Evolutionary conservation across 2,113 vertebrate species (phyloP).

Genomic region (Daubentonia madagascariensis): DNA sequence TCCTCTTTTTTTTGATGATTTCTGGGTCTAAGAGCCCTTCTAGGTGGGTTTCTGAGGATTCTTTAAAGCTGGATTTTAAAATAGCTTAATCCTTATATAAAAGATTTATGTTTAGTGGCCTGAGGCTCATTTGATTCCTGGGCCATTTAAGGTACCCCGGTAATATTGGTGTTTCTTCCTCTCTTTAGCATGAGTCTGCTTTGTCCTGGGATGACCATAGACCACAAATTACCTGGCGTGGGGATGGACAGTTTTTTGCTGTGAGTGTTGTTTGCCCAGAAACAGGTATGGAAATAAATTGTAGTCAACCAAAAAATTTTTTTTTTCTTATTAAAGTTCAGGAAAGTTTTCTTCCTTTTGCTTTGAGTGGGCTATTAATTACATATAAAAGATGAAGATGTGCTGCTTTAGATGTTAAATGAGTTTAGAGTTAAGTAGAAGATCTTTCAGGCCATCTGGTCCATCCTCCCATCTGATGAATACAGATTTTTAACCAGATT

Average conservation of each 20-base stretch:
- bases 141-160: background rate
- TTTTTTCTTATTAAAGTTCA: background rate
- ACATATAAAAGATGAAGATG: background rate
- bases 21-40: background rate
- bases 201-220: constrained; percentile 90
- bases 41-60: background rate
- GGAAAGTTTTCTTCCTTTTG: background rate
- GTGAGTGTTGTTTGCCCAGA: constrained; percentile 91
- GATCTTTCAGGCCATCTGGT: background rate
- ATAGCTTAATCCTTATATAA: background rate
- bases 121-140: background rate
- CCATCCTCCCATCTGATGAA: background rate
- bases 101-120: background rate
- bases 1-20: background rate
- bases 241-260: constrained; percentile 96
- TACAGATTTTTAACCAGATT: background rate
- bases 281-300: constrained; percentile 84
- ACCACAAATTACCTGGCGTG: constrained; percentile 92
- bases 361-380: background rate
- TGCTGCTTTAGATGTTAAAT: background rate
- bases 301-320: background rate
- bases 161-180: background rate
- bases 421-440: background rate
- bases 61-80: background rate
- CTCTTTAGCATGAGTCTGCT: constrained; percentile 86